These are phyloP conservation scores for Panulirus ornatus DNA, from an alignment of 1,140 invertebrate species.

Conservation along the genomic window DNA sequence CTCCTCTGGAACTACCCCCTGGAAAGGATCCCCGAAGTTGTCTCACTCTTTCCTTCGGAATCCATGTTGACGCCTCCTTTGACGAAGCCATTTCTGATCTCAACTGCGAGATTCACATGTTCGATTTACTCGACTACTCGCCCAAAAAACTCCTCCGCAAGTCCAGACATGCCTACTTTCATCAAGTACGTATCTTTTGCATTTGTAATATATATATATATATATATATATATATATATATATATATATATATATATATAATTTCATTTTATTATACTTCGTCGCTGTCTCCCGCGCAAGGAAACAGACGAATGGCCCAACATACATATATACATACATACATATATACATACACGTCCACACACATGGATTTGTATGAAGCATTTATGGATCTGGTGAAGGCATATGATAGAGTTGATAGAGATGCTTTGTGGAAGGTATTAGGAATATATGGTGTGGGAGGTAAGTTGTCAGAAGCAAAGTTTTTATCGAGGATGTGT, in stretches of 20 bases:
- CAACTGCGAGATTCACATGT: constrained; percentile 57
- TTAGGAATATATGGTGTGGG: no score
- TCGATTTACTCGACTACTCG: constrained; percentile 32
- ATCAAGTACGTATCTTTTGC: constrained; percentile 2
- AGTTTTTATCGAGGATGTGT: no score
- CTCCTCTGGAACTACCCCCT: not conserved
- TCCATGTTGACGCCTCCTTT: constrained; percentile 34
- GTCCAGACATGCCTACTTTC: constrained; percentile 32
- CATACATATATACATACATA: no score
- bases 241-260: not conserved
- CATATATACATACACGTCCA: no score
- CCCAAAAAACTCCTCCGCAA: not conserved
- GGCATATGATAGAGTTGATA: no score
- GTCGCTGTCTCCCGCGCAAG: no score
- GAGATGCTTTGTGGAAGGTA: no score
- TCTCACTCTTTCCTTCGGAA: constrained; percentile 57
- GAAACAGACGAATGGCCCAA: no score
- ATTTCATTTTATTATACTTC: no score
- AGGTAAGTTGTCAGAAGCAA: no score
- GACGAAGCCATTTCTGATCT: constrained; percentile 33
- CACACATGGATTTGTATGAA: no score
- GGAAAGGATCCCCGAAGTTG: not conserved
- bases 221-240: not conserved
- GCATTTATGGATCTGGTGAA: no score
- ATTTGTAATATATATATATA: not conserved